A percentile compares a stretch with the other conserved stretches of the same genome.
Evolutionary conservation across 1,140 invertebrate genomes (phyloP).

Genomic region (Drosophila watanabei): DNA sequence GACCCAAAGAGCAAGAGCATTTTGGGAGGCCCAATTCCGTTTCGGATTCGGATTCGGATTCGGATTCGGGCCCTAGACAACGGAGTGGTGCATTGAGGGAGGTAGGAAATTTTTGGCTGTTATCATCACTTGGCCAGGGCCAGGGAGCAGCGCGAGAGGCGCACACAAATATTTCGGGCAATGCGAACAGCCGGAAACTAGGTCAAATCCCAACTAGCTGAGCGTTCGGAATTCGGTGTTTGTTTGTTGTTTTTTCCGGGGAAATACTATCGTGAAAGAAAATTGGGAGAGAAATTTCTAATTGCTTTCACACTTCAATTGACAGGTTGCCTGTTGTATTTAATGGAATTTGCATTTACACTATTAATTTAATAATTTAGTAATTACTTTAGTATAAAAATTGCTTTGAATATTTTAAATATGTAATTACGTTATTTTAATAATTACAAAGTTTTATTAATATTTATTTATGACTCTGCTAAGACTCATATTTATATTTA

Average conservation of each 20-base stretch:
- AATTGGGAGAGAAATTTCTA: neutral
- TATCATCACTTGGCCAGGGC: slow-evolving; percentile 57
- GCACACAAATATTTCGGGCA: slow-evolving; percentile 51
- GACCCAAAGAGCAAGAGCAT: too few species aligned
- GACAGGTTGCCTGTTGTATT: neutral
- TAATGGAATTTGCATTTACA: neutral
- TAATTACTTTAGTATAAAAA: too few species aligned
- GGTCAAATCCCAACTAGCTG: slow-evolving; percentile 54
- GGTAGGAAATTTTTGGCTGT: slow-evolving; percentile 81
- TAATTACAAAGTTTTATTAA: neutral
- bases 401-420: neutral
- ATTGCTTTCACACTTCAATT: slow-evolving; percentile 12
- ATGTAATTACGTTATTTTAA: neutral
- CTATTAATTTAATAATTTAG: neutral
- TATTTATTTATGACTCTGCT: neutral
- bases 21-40: slow-evolving; percentile 28
- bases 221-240: slow-evolving; percentile 21
- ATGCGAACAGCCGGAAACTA: slow-evolving; percentile 56
- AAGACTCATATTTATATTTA: neutral
- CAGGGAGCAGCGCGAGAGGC: slow-evolving; percentile 38
- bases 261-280: neutral
- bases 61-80: slow-evolving; percentile 66
- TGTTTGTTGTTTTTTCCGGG: neutral
- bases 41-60: neutral
- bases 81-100: slow-evolving; percentile 72